Conservation (phyloP, 92 coral and sea anemone species). For the Hydrozoanthus gracilis region DNA sequence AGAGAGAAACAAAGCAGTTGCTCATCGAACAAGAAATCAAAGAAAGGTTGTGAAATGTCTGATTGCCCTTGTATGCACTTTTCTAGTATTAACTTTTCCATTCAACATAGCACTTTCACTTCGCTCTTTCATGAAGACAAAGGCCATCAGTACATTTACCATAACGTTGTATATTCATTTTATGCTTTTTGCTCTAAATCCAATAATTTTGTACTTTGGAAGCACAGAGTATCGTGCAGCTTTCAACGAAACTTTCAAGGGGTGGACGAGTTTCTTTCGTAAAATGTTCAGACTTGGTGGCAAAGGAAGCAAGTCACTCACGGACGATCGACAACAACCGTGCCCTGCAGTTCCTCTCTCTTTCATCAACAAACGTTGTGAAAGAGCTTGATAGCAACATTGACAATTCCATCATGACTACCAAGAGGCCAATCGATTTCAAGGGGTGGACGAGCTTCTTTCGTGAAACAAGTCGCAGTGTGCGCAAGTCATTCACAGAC, state of each 20-base stretch:
- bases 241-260: slow-evolving; percentile 7
- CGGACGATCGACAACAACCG: background rate
- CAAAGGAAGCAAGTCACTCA: background rate
- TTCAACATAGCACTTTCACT: background rate
- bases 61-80: background rate
- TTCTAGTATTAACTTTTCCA: background rate
- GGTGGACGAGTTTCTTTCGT: background rate
- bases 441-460: background rate
- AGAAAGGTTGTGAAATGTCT: background rate
- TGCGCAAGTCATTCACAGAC: background rate
- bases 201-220: background rate
- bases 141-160: background rate
- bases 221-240: slow-evolving; percentile 4
- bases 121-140: no score
- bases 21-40: background rate
- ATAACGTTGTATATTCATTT: background rate
- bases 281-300: no score
- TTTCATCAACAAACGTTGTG: background rate
- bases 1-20: background rate
- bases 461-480: background rate
- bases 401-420: no score
- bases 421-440: no score
- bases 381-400: no score
- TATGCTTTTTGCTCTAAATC: background rate
- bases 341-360: background rate